phyloP scores from a whole-genome alignment of 2,797 vertebrate genomes.

The Leucoraja ocellata region DNA sequence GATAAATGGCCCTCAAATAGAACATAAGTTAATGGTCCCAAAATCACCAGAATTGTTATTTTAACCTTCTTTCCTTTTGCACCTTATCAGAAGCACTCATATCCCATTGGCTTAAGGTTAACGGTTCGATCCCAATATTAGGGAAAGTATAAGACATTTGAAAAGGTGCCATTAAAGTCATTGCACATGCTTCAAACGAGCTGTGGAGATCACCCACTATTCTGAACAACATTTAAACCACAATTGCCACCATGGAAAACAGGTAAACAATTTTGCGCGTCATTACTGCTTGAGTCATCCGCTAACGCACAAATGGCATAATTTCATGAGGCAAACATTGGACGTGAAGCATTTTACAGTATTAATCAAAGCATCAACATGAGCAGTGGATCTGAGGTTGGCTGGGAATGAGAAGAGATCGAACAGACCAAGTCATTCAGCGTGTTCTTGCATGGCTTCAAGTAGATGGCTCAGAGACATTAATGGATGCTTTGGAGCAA shows the following conservation, averaged over 20 bases:
- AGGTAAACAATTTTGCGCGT: too few relatives aligned
- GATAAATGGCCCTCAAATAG: background rate
- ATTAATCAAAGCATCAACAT: background rate
- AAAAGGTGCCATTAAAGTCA: background rate
- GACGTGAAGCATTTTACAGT: background rate
- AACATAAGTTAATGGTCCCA: background rate
- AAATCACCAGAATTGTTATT: background rate
- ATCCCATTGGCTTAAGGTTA: background rate
- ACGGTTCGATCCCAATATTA: background rate
- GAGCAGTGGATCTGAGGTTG: background rate
- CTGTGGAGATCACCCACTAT: background rate
- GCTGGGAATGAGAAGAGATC: background rate
- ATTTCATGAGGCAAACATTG: background rate
- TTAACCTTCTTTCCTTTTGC: background rate
- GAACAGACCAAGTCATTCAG: background rate
- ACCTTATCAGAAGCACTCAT: background rate
- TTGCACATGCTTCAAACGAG: background rate
- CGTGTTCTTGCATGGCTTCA: background rate
- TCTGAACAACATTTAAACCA: background rate
- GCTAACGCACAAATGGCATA: background rate
- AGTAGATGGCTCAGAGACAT: background rate
- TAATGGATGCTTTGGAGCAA: background rate
- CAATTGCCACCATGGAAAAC: background rate
- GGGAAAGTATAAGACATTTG: background rate
- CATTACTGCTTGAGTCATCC: background rate